phyloP scores from a whole-genome alignment of 2,888 invertebrate genomes.

The Nephrotoma flavescens region DNA sequence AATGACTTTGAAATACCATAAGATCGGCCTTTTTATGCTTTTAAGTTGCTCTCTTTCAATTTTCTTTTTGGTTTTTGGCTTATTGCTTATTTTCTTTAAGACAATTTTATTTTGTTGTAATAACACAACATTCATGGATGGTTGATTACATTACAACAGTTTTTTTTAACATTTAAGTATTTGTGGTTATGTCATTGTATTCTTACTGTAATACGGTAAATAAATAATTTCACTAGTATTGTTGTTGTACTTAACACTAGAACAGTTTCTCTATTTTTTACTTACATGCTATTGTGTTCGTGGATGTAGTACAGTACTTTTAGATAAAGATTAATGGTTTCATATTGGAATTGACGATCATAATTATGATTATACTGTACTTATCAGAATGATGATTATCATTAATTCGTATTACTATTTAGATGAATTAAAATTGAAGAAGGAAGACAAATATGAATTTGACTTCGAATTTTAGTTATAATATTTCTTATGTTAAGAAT shows the following conservation, averaged over 20 bases:
- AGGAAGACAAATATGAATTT: too few relatives aligned
- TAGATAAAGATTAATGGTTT: neutral
- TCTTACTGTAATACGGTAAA: neutral
- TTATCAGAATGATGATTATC: neutral
- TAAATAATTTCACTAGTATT: neutral
- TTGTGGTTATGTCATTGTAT: constrained; percentile 1
- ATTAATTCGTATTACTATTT: neutral
- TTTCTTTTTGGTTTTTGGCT: neutral
- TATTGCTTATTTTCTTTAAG: neutral
- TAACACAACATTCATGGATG: constrained; percentile 7
- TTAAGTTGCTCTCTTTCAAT: constrained; percentile 8
- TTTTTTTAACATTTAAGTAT: neutral
- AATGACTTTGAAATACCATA: constrained; percentile 33
- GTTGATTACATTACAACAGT: constrained; percentile 6
- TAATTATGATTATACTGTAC: neutral
- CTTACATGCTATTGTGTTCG: neutral
- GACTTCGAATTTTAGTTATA: too few relatives aligned
- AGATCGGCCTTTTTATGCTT: constrained; percentile 34
- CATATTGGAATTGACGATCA: neutral
- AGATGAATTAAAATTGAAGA: too few relatives aligned
- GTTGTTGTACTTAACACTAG: neutral
- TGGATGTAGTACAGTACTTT: neutral
- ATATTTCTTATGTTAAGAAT: too few relatives aligned
- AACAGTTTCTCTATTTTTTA: neutral
- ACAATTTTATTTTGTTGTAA: neutral